Conservation (phyloP, 2,888 invertebrate genomes). For the Didymodactylos carnosus region DNA sequence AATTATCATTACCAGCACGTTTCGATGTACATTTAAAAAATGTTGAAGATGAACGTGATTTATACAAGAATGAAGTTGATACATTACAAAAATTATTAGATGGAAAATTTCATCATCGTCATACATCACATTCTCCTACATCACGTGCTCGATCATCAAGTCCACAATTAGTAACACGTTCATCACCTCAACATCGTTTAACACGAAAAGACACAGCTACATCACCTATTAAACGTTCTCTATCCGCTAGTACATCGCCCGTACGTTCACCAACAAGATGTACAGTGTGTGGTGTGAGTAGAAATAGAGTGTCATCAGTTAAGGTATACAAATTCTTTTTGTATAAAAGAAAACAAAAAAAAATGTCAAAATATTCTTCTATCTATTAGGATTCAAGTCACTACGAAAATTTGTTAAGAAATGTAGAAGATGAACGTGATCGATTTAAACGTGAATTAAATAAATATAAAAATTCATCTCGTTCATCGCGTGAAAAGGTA, state of each 20-base stretch:
- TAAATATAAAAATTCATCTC: neutral
- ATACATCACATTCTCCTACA: neutral
- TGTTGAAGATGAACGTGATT: constrained; percentile 32
- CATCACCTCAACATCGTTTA: too few relatives aligned
- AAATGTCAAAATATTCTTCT: neutral
- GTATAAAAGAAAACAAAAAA: too few relatives aligned
- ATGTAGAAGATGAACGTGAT: neutral
- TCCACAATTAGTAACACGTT: neutral
- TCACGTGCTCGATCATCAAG: neutral
- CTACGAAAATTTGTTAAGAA: neutral
- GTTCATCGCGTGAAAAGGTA: too few relatives aligned
- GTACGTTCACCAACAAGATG: neutral
- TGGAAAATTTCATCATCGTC: neutral
- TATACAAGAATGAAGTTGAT: constrained; percentile 30
- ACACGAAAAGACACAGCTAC: neutral
- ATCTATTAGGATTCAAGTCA: neutral
- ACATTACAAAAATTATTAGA: constrained; percentile 23
- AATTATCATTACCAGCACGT: constrained; percentile 21
- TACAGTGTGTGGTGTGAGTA: neutral
- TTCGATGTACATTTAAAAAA: constrained; percentile 27
- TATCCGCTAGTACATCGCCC: neutral
- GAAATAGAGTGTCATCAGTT: neutral
- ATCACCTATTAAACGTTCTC: neutral
- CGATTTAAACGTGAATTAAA: neutral
- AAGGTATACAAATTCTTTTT: too few relatives aligned